These are phyloP conservation scores for Heliconius cydno DNA, from an alignment of 2,888 invertebrate genomes.

Conservation along the genomic window DNA sequence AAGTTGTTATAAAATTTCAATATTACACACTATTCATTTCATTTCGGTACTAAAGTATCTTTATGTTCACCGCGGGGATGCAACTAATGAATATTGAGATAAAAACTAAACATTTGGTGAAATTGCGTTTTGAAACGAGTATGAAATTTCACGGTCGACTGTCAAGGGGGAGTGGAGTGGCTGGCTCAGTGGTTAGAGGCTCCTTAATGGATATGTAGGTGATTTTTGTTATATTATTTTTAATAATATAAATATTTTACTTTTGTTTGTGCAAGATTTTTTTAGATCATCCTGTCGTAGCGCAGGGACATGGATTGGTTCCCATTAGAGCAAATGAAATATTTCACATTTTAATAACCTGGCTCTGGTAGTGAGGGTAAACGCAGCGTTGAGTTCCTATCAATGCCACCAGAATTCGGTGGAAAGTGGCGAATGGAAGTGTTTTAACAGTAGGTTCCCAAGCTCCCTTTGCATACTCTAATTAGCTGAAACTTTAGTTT, in stretches of 20 bases:
- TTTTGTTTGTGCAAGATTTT: neutral
- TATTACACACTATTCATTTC: neutral
- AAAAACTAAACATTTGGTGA: conserved; percentile 68
- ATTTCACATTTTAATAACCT: too few species aligned
- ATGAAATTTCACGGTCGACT: conserved; percentile 63
- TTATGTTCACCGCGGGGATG: conserved; percentile 71
- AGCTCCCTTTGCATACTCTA: too few species aligned
- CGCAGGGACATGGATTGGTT: too few species aligned
- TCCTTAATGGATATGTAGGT: neutral
- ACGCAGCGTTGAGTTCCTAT: too few species aligned
- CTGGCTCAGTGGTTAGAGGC: conserved; percentile 36
- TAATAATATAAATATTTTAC: neutral
- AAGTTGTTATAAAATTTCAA: neutral
- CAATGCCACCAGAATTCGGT: too few species aligned
- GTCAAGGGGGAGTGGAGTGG: conserved; percentile 55
- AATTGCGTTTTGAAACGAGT: conserved; percentile 65
- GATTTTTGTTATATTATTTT: neutral
- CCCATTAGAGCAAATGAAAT: too few species aligned
- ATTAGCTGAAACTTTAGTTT: too few species aligned
- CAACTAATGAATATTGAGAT: conserved; percentile 64
- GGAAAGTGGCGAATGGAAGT: too few species aligned
- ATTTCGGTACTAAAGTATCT: conserved; percentile 20
- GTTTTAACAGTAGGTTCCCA: too few species aligned
- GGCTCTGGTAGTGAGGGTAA: too few species aligned
- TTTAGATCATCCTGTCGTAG: neutral